A percentile compares a stretch with the other conserved stretches of the same genome.
phyloP scores from a whole-genome alignment of 1,140 invertebrate species.

The Phymorhynchus buccinoides region DNA sequence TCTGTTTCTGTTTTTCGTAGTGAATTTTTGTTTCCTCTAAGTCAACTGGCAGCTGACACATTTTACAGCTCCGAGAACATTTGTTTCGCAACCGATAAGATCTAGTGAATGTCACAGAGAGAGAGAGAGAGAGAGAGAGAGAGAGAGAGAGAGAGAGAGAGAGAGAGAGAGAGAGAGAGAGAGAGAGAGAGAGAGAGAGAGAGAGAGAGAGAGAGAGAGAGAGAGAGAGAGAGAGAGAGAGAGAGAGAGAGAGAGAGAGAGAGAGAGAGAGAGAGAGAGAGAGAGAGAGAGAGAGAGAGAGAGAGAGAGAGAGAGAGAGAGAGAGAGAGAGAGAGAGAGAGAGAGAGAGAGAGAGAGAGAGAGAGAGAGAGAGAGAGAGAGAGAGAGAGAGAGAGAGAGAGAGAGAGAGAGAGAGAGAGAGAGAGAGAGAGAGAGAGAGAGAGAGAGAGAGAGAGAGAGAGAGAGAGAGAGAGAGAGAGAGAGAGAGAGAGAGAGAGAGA shows the following conservation, averaged over 20 bases:
- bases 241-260: conserved; percentile 30
- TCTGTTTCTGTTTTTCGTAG: too few relatives aligned
- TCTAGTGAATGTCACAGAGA: too few relatives aligned
- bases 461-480: conserved; percentile 29
- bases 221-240: too few relatives aligned
- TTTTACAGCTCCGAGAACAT: too few relatives aligned
- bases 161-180: background rate
- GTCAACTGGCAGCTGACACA: too few relatives aligned
- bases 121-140: conserved; percentile 12
- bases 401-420: background rate
- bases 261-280: conserved; percentile 29
- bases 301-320: too few relatives aligned
- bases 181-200: conserved; percentile 32
- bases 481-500: conserved; percentile 29
- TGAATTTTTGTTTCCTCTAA: too few relatives aligned
- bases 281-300: background rate
- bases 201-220: background rate
- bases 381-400: background rate
- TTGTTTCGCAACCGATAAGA: too few relatives aligned
- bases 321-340: conserved; percentile 23
- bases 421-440: conserved; percentile 17
- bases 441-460: conserved; percentile 8
- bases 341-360: conserved; percentile 31
- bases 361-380: conserved; percentile 11
- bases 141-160: conserved; percentile 38